Conservation (phyloP, 1,140 invertebrate genomes). For the Pseudomyrmex concolor region DNA sequence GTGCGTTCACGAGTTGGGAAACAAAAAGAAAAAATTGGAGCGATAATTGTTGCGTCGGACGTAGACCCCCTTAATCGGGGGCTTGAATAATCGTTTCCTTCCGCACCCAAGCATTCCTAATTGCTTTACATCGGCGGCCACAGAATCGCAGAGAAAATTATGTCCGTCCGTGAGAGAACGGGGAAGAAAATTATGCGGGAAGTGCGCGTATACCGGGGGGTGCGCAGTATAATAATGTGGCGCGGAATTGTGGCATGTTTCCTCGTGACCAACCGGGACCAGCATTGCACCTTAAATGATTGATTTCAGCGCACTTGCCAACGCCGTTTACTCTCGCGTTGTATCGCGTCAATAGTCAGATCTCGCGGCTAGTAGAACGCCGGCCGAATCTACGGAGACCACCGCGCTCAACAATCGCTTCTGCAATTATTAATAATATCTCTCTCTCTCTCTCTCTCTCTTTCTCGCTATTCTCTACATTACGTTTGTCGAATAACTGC, state of each 20-base stretch:
- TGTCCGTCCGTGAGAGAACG: constrained; percentile 8
- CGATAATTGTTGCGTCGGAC: constrained; percentile 40
- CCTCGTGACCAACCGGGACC: not conserved
- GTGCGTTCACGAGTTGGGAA: not conserved
- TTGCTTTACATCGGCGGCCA: constrained; percentile 42
- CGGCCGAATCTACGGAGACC: not conserved
- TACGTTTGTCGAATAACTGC: constrained; percentile 28
- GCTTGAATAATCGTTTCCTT: constrained; percentile 52
- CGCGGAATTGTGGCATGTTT: not conserved
- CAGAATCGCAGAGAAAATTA: constrained; percentile 46
- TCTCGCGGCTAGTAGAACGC: not conserved
- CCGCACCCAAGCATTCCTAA: constrained; percentile 39
- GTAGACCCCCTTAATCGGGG: not conserved
- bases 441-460: not conserved
- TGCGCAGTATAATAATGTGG: constrained; percentile 53
- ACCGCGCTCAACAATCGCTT: constrained; percentile 36
- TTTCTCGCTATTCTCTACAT: constrained; percentile 14
- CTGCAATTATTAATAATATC: constrained; percentile 53
- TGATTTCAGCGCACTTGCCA: constrained; percentile 47
- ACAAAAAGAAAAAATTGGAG: not conserved
- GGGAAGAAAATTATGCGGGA: constrained; percentile 57
- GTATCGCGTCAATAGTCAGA: not conserved
- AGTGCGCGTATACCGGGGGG: constrained; percentile 24
- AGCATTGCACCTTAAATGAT: constrained; percentile 47
- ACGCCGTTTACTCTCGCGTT: not conserved